A percentile compares a stretch with the other conserved stretches of the same genome.
Evolutionary conservation across 2,888 invertebrate genomes (phyloP).

Genomic region (Galerucella nymphaeae): DNA sequence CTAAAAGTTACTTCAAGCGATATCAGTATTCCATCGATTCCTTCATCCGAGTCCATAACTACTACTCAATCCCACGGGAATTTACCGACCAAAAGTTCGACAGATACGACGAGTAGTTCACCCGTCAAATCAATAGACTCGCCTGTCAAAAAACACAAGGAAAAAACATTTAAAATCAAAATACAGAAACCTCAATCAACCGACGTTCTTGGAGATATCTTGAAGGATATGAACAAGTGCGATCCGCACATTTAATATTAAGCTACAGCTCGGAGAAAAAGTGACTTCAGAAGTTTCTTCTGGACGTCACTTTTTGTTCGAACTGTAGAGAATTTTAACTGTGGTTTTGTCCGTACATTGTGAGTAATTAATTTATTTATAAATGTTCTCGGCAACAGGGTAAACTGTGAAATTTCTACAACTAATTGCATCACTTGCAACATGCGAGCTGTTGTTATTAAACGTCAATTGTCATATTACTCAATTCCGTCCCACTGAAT

Average conservation of each 20-base stretch:
- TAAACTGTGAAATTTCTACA: neutral
- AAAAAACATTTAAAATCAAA: slow-evolving; percentile 56
- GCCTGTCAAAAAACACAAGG: slow-evolving; percentile 48
- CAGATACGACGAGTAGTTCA: slow-evolving; percentile 15
- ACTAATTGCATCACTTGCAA: neutral
- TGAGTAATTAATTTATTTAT: slow-evolving; percentile 9
- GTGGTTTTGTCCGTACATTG: slow-evolving; percentile 24
- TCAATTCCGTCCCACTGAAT: neutral
- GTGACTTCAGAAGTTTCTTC: slow-evolving; percentile 34
- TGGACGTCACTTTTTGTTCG: slow-evolving; percentile 41
- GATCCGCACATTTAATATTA: slow-evolving; percentile 60
- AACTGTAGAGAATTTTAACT: slow-evolving; percentile 32
- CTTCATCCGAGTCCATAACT: slow-evolving; percentile 9
- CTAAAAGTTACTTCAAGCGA: slow-evolving; percentile 5
- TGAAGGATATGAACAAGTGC: slow-evolving; percentile 62
- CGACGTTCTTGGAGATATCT: slow-evolving; percentile 63
- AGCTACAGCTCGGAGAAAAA: slow-evolving; percentile 48
- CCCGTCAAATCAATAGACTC: slow-evolving; percentile 11
- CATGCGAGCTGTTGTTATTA: neutral
- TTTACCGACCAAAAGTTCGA: slow-evolving; percentile 19
- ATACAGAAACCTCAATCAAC: slow-evolving; percentile 57
- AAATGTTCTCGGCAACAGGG: neutral
- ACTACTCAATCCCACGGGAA: slow-evolving; percentile 10
- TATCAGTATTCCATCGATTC: slow-evolving; percentile 11
- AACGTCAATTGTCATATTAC: neutral